These are phyloP conservation scores for Asbolus verrucosus DNA, from an alignment of 1,140 invertebrate genomes.

Conservation along the genomic window DNA sequence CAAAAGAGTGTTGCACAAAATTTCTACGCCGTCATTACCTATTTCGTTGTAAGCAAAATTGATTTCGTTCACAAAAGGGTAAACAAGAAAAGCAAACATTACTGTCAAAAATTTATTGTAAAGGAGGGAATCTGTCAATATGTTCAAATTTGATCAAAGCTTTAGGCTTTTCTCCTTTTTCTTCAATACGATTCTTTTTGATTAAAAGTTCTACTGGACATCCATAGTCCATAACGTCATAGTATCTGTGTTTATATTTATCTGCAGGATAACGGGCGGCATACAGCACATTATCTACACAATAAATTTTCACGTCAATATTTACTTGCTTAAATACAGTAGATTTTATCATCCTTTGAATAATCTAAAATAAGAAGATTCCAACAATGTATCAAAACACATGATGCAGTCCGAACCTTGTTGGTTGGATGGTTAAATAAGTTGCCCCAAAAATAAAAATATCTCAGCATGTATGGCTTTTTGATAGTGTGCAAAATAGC, in stretches of 20 bases:
- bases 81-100: no score
- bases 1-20: conserved; percentile 62
- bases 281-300: conserved; percentile 66
- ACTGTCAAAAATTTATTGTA: no score
- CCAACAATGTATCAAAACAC: background rate
- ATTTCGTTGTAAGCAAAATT: conserved; percentile 71
- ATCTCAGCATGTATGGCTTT: conserved; percentile 66
- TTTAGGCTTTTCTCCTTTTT: background rate
- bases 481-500: conserved; percentile 69
- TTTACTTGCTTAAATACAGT: conserved; percentile 67
- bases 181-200: conserved; percentile 52
- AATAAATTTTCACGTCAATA: conserved; percentile 70
- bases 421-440: conserved; percentile 12
- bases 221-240: conserved; percentile 56
- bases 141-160: conserved; percentile 23
- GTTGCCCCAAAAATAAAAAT: conserved; percentile 71
- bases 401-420: conserved; percentile 2
- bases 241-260: conserved; percentile 59
- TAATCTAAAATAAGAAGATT: conserved; percentile 56
- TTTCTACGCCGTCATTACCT: conserved; percentile 67
- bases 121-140: conserved; percentile 19
- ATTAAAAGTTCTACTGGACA: conserved; percentile 59
- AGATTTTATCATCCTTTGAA: conserved; percentile 68
- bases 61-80: conserved; percentile 66
- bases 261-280: conserved; percentile 67